Percentiles rank a stretch among this genome's conserved stretches.
These are phyloP conservation scores for Sphenopsis melanotis DNA, from an alignment of 2,797 vertebrate genomes.

Conservation along the genomic window DNA sequence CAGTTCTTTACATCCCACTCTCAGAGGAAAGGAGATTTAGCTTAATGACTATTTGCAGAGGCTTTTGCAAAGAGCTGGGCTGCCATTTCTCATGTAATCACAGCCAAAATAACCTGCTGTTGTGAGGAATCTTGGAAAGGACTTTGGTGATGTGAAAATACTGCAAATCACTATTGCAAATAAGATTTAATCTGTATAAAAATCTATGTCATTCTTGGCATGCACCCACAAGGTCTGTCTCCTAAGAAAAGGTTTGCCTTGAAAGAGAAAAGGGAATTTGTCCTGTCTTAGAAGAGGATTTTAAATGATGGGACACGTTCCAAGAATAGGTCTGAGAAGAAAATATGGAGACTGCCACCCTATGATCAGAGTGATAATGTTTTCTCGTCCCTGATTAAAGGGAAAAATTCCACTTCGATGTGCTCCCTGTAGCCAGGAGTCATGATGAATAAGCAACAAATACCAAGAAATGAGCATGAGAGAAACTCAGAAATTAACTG, in stretches of 20 bases:
- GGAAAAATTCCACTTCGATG: constrained; percentile 38
- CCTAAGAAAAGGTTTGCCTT: background rate
- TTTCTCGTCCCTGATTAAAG: constrained; percentile 48
- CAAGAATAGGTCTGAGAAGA: constrained; percentile 2
- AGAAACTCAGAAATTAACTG: background rate
- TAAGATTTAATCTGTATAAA: background rate
- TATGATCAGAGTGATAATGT: constrained; percentile 23
- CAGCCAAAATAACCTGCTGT: background rate
- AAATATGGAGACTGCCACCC: background rate
- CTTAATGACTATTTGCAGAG: background rate
- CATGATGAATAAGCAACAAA: constrained; percentile 18
- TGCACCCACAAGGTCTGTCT: background rate
- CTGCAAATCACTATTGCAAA: background rate
- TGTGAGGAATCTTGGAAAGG: background rate
- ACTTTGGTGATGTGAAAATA: background rate
- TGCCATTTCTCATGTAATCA: background rate
- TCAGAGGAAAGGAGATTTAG: background rate
- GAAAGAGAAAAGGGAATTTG: constrained; percentile 3
- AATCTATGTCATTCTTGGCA: background rate
- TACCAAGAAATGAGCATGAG: background rate
- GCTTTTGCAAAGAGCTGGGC: background rate
- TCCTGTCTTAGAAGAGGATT: background rate
- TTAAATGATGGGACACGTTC: background rate
- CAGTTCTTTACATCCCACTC: background rate
- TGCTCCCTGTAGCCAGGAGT: constrained; percentile 1